Percentiles rank a stretch among this genome's conserved stretches.
phyloP scores from a whole-genome alignment of 1,140 invertebrate genomes.

The Philopotamus ludificatus region DNA sequence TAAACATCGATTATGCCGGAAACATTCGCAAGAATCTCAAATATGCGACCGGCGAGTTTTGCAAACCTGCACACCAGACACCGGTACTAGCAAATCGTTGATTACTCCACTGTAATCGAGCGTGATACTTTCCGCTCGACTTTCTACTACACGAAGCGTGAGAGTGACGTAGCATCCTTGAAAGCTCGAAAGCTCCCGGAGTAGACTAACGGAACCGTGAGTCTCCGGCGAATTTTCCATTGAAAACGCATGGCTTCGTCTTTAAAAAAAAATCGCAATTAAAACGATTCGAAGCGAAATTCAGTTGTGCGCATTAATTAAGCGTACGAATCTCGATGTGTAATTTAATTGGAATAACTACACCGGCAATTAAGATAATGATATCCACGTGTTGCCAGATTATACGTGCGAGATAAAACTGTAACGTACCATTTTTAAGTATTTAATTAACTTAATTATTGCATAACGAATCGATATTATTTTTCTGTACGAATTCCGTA shows the following conservation, averaged over 20 bases:
- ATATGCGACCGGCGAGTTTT: constrained; percentile 1
- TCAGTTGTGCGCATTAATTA: no score
- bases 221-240: background rate
- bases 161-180: no score
- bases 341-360: background rate
- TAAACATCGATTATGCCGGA: background rate
- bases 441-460: no score
- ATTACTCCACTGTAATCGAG: constrained; percentile 4
- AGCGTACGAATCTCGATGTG: background rate
- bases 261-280: no score
- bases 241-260: no score
- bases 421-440: background rate
- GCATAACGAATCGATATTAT: no score
- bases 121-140: background rate
- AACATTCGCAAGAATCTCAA: background rate
- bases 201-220: background rate
- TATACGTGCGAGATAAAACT: no score
- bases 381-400: no score
- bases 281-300: no score
- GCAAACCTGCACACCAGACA: background rate
- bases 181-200: no score
- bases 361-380: constrained; percentile 2
- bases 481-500: constrained; percentile 10
- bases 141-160: background rate
- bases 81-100: background rate